These are phyloP conservation scores for Ictidomys tridecemlineatus DNA, from an alignment of 2,113 vertebrate species.

Conservation along the genomic window DNA sequence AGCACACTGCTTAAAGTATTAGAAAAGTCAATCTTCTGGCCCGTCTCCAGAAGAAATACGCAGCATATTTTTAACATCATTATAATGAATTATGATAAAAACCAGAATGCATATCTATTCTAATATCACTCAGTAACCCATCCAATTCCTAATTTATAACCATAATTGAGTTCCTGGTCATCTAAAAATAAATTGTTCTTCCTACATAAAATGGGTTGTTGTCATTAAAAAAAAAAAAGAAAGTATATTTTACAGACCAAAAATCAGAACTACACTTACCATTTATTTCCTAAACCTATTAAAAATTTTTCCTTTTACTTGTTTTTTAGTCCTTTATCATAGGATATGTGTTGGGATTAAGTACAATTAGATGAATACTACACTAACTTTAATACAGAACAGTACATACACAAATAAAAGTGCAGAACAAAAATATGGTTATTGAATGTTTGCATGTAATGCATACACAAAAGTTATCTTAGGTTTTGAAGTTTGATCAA, in stretches of 20 bases:
- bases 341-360: neutral
- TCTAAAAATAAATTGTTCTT: constrained; percentile 2
- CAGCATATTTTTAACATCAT: neutral
- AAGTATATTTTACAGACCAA: neutral
- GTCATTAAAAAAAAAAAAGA: neutral
- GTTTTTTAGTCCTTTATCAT: neutral
- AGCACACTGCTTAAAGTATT: neutral
- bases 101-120: neutral
- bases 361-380: neutral
- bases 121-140: neutral
- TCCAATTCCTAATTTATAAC: neutral
- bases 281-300: neutral
- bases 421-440: neutral
- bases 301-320: neutral
- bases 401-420: neutral
- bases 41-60: neutral
- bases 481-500: constrained; percentile 6
- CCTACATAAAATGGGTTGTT: neutral
- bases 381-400: neutral
- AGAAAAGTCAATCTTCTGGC: neutral
- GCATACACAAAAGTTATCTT: neutral
- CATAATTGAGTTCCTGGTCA: neutral
- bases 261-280: neutral
- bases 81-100: neutral
- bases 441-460: neutral